These are phyloP conservation scores for Octonoba sinensis DNA, from an alignment of 2,888 invertebrate species.

Conservation along the genomic window DNA sequence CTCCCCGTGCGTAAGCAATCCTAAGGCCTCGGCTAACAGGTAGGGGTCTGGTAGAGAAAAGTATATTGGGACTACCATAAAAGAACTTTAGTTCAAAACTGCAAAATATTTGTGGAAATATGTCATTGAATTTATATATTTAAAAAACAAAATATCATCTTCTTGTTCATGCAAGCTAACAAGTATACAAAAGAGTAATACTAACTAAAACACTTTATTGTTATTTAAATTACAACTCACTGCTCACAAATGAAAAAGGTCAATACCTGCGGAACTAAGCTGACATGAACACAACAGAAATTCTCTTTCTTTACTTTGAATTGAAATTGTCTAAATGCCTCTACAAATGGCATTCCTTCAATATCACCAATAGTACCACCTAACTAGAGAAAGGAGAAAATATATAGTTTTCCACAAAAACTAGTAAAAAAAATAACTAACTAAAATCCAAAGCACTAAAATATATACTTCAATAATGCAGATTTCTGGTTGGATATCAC, in stretches of 20 bases:
- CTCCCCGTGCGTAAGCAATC: too few species aligned
- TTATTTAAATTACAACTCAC: not conserved
- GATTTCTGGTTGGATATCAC: conserved; percentile 78
- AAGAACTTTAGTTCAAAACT: too few species aligned
- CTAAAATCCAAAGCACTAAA: too few species aligned
- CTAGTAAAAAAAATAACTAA: not conserved
- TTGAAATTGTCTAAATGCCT: conserved; percentile 97
- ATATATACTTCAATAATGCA: conserved; percentile 74
- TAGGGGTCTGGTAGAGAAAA: too few species aligned
- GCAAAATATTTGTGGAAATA: too few species aligned
- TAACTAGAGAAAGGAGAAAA: conserved; percentile 78
- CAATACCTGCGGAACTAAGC: conserved; percentile 88
- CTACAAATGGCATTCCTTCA: conserved; percentile 99
- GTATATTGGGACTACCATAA: too few species aligned
- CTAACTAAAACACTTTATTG: not conserved
- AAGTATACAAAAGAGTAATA: too few species aligned
- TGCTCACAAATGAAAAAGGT: not conserved
- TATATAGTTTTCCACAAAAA: not conserved
- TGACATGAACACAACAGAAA: conserved; percentile 97
- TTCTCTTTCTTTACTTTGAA: conserved; percentile 93
- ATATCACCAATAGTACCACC: conserved; percentile 99
- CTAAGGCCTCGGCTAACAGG: too few species aligned
- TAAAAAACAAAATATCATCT: too few species aligned
- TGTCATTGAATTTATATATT: too few species aligned
- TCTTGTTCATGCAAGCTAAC: too few species aligned